These are phyloP conservation scores for Zaprionus africanus DNA, from an alignment of 1,140 invertebrate species.

Conservation along the genomic window DNA sequence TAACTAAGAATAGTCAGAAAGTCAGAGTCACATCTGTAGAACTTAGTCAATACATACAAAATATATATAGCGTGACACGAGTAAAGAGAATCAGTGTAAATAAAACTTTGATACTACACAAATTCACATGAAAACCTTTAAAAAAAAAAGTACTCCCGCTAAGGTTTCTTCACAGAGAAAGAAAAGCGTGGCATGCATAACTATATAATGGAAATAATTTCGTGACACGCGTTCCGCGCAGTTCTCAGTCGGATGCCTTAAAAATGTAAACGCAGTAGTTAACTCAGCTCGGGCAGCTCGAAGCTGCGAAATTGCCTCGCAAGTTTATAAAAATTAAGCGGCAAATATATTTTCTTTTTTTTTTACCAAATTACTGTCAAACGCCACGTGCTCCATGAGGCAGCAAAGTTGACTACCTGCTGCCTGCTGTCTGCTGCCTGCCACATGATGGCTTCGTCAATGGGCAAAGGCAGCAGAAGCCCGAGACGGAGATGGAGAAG, in stretches of 20 bases:
- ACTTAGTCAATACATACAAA: too few relatives aligned
- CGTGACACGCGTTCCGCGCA: slow-evolving; percentile 39
- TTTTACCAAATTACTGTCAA: slow-evolving; percentile 62
- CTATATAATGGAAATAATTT: neutral
- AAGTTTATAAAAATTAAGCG: slow-evolving; percentile 81
- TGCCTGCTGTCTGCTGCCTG: slow-evolving; percentile 8
- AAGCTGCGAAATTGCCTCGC: slow-evolving; percentile 60
- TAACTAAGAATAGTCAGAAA: too few relatives aligned
- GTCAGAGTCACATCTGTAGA: too few relatives aligned
- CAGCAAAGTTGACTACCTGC: slow-evolving; percentile 7
- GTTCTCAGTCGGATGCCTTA: slow-evolving; percentile 32
- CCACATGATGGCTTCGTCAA: slow-evolving; percentile 23
- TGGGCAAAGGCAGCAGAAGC: neutral
- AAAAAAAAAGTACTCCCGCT: too few relatives aligned
- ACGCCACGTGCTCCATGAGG: slow-evolving; percentile 40
- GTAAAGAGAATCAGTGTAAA: too few relatives aligned
- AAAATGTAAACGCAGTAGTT: slow-evolving; percentile 44
- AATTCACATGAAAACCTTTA: too few relatives aligned
- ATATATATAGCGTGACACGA: too few relatives aligned
- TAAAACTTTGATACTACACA: too few relatives aligned
- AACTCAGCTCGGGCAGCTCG: slow-evolving; percentile 7
- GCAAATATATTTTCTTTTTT: slow-evolving; percentile 58
- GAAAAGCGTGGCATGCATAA: neutral
- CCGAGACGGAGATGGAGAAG: neutral
- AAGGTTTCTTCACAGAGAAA: neutral